Conservation (phyloP, 2,113 vertebrate genomes). For the Todiramphus saurophagus region DNA sequence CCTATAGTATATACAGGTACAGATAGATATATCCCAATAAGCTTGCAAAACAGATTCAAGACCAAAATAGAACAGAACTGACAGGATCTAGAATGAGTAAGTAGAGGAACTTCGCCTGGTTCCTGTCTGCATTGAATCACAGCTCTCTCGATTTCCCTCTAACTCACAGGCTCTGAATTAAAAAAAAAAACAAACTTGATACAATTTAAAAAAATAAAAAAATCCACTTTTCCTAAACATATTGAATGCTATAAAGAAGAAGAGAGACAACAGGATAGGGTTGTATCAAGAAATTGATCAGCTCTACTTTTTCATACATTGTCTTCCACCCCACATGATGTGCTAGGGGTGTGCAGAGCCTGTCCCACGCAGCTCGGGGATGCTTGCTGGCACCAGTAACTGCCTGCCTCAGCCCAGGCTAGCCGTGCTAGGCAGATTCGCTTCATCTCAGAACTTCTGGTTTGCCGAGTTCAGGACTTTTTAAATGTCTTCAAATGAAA, state of each 20-base stretch:
- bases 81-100: conserved; percentile 47
- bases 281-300: background rate
- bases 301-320: background rate
- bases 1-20: background rate
- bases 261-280: background rate
- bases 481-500: background rate
- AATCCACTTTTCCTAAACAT: background rate
- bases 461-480: background rate
- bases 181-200: background rate
- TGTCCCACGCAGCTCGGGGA: background rate
- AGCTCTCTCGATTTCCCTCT: conserved; percentile 12
- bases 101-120: conserved; percentile 16
- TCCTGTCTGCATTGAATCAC: conserved; percentile 49
- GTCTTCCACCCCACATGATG: background rate
- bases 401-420: background rate
- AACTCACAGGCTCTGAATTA: background rate
- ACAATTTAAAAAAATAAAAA: background rate
- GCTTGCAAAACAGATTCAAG: background rate
- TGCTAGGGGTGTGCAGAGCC: background rate
- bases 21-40: background rate
- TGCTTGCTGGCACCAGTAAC: background rate
- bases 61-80: conserved; percentile 26
- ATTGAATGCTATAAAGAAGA: background rate
- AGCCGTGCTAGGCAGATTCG: background rate
- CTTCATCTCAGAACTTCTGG: background rate